phyloP scores from a whole-genome alignment of 2,888 invertebrate species.

The Psylliodes chrysocephalus region DNA sequence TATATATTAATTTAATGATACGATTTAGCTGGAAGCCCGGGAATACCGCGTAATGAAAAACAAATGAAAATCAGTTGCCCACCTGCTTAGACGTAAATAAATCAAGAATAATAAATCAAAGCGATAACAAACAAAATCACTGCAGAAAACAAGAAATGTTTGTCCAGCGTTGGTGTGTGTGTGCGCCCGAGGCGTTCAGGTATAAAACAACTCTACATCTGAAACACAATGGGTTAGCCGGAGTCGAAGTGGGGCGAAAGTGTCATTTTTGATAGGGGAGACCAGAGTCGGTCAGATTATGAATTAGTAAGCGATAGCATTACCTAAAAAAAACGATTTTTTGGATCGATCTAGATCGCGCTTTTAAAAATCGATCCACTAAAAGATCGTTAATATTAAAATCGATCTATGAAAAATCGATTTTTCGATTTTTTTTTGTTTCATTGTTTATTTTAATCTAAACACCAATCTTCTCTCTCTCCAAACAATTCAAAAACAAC shows the following conservation, averaged over 20 bases:
- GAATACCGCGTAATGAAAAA: conserved; percentile 38
- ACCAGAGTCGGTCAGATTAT: background rate
- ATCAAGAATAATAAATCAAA: conserved; percentile 49
- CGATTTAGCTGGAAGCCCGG: conserved; percentile 30
- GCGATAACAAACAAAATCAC: conserved; percentile 49
- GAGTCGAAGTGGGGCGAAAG: conserved; percentile 16
- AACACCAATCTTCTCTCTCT: no score
- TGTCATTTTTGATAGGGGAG: conserved; percentile 21
- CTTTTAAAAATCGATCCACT: no score
- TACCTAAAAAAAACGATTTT: no score
- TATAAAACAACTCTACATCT: conserved; percentile 29
- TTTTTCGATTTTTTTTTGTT: no score
- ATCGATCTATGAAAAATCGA: no score
- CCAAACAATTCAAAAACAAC: no score
- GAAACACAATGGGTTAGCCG: conserved; percentile 20
- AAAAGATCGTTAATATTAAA: no score
- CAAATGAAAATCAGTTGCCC: conserved; percentile 47
- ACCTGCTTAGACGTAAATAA: conserved; percentile 51
- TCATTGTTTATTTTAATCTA: no score
- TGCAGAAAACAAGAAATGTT: conserved; percentile 47
- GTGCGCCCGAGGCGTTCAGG: conserved; percentile 13
- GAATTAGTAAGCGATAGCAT: no score
- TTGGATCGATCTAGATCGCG: no score
- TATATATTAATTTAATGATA: conserved; percentile 30
- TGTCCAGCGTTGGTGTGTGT: conserved; percentile 40